Evolutionary conservation across 2,888 invertebrate species (phyloP).

Genomic region (Lasioglossum malachurum): DNA sequence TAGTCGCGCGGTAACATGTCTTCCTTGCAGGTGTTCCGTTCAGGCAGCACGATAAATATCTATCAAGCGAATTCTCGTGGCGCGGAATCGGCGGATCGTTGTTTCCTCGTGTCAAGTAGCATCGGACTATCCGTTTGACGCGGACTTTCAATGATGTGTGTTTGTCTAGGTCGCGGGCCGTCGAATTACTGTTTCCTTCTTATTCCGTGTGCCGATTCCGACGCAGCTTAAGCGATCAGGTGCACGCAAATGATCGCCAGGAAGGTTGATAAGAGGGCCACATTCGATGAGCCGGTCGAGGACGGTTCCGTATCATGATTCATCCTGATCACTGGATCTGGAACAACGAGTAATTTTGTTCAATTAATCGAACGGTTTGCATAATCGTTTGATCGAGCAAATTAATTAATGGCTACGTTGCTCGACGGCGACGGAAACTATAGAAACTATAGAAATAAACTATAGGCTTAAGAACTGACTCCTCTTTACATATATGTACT

Average conservation of each 20-base stretch:
- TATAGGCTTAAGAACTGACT: neutral
- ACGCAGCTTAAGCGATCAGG: conserved; percentile 69
- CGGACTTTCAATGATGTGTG: conserved; percentile 34
- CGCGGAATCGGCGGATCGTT: conserved; percentile 27
- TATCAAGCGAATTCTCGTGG: conserved; percentile 49
- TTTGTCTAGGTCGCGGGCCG: conserved; percentile 48
- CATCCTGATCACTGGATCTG: conserved; percentile 68
- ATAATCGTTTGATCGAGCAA: neutral
- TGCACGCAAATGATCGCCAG: conserved; percentile 60
- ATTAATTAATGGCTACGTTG: neutral
- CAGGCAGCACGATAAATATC: conserved; percentile 56
- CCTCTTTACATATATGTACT: neutral
- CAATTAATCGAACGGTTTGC: neutral
- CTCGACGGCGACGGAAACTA: neutral
- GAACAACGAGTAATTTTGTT: conserved; percentile 34
- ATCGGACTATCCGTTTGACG: conserved; percentile 36
- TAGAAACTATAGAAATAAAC: neutral
- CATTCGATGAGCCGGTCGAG: conserved; percentile 56
- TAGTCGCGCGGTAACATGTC: neutral
- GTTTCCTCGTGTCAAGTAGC: conserved; percentile 38
- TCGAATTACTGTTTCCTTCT: conserved; percentile 57
- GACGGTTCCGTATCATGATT: conserved; percentile 46
- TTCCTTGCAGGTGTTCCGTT: conserved; percentile 21
- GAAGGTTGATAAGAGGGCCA: conserved; percentile 50
- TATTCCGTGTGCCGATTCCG: conserved; percentile 34